phyloP scores from a whole-genome alignment of 2,888 invertebrate genomes.

The Oithona nana region DNA sequence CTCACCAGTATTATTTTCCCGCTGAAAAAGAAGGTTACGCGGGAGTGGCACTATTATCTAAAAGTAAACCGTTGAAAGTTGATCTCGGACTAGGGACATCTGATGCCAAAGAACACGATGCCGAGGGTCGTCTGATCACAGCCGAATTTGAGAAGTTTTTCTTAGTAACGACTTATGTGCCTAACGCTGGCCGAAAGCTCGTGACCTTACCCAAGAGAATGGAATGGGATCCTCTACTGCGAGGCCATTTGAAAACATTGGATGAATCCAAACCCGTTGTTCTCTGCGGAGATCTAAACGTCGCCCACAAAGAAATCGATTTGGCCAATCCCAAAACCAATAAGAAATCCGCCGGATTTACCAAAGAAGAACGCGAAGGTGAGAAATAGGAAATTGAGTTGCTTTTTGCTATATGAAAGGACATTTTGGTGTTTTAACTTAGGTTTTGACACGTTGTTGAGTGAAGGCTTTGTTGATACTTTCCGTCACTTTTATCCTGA shows the following conservation, averaged over 20 bases:
- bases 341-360: slow-evolving; percentile 82
- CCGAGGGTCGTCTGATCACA: slow-evolving; percentile 56
- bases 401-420: background rate
- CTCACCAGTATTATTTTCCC: slow-evolving; percentile 19
- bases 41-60: slow-evolving; percentile 71
- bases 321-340: slow-evolving; percentile 72
- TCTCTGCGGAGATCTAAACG: slow-evolving; percentile 91
- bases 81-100: slow-evolving; percentile 51
- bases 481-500: slow-evolving; percentile 73
- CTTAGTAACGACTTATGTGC: slow-evolving; percentile 44
- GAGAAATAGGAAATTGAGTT: slow-evolving; percentile 26
- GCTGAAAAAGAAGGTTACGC: slow-evolving; percentile 53
- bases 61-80: slow-evolving; percentile 59
- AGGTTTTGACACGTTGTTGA: slow-evolving; percentile 21
- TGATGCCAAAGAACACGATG: slow-evolving; percentile 42
- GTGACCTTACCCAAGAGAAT: slow-evolving; percentile 68
- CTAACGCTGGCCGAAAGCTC: slow-evolving; percentile 42
- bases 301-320: slow-evolving; percentile 86
- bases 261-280: slow-evolving; percentile 82
- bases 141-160: slow-evolving; percentile 83
- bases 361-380: slow-evolving; percentile 74
- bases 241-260: slow-evolving; percentile 51
- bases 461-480: slow-evolving; percentile 62
- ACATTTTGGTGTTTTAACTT: background rate
- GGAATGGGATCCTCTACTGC: slow-evolving; percentile 72